These are phyloP conservation scores for Eupithecia tripunctaria DNA, from an alignment of 2,888 invertebrate genomes.

Conservation along the genomic window DNA sequence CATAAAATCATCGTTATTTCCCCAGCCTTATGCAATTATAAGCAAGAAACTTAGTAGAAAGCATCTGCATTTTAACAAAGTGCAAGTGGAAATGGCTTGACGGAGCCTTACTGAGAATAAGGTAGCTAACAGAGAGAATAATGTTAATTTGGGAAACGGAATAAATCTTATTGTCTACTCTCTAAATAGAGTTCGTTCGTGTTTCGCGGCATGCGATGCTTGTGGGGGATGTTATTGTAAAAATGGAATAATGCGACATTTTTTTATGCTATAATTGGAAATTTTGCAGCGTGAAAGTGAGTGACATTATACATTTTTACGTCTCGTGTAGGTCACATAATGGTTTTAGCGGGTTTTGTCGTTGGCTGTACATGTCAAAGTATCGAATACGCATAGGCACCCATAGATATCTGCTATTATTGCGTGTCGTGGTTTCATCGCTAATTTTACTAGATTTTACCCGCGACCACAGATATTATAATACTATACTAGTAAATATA, in stretches of 20 bases:
- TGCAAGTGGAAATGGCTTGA: slow-evolving; percentile 40
- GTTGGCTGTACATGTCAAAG: too few species aligned
- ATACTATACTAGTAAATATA: too few species aligned
- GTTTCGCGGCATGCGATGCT: slow-evolving; percentile 18
- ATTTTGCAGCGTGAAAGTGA: not conserved
- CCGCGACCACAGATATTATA: too few species aligned
- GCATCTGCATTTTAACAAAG: slow-evolving; percentile 39
- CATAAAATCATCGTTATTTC: not conserved
- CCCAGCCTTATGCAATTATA: not conserved
- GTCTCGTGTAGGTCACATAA: too few species aligned
- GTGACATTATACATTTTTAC: not conserved
- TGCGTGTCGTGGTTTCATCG: too few species aligned
- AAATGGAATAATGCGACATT: not conserved
- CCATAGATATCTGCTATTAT: too few species aligned
- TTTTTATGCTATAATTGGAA: not conserved
- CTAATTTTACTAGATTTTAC: too few species aligned
- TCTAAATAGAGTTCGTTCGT: slow-evolving; percentile 24
- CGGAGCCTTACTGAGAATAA: slow-evolving; percentile 37
- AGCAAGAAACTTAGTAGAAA: slow-evolving; percentile 13
- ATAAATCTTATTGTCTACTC: slow-evolving; percentile 3
- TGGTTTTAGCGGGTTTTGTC: not conserved
- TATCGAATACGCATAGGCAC: too few species aligned
- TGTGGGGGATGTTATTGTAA: not conserved
- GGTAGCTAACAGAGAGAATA: slow-evolving; percentile 32
- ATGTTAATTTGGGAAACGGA: slow-evolving; percentile 21